A percentile compares a stretch with the other conserved stretches of the same genome.
Evolutionary conservation across 2,888 invertebrate genomes (phyloP).

Genomic region (Magallana nippona): DNA sequence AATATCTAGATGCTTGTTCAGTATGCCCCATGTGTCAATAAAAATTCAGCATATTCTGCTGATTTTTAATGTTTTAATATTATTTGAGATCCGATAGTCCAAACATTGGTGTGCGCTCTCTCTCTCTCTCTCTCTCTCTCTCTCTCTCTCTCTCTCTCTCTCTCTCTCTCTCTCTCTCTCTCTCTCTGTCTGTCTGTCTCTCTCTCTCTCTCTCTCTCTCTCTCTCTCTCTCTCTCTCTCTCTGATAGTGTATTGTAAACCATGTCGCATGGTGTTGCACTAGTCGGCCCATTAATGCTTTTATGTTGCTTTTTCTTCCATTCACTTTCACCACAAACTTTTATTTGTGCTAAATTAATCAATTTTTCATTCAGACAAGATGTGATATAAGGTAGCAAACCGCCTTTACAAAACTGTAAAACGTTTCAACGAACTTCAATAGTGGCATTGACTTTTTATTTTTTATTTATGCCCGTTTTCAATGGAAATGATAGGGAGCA

Average conservation of each 20-base stretch:
- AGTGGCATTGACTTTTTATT: not conserved
- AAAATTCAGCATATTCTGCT: no score
- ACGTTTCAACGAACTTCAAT: not conserved
- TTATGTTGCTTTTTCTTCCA: slow-evolving; percentile 27
- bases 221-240: no score
- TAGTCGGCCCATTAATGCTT: slow-evolving; percentile 16
- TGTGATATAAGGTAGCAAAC: not conserved
- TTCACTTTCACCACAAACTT: slow-evolving; percentile 25
- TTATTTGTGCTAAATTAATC: slow-evolving; percentile 25
- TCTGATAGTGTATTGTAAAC: slow-evolving; percentile 40
- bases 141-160: not conserved
- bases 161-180: not conserved
- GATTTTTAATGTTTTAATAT: no score
- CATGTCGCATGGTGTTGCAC: not conserved
- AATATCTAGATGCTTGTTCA: no score
- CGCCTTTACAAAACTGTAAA: slow-evolving; percentile 17
- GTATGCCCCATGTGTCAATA: no score
- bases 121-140: not conserved
- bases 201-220: not conserved
- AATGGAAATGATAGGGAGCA: no score
- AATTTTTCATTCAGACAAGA: slow-evolving; percentile 26
- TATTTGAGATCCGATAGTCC: not conserved
- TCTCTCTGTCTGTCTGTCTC: not conserved
- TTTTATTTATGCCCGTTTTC: no score
- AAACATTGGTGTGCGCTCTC: not conserved